Base-by-base conservation (phyloP, 2,888 invertebrate genomes). In the Drosophila parthenogenetica region DNA sequence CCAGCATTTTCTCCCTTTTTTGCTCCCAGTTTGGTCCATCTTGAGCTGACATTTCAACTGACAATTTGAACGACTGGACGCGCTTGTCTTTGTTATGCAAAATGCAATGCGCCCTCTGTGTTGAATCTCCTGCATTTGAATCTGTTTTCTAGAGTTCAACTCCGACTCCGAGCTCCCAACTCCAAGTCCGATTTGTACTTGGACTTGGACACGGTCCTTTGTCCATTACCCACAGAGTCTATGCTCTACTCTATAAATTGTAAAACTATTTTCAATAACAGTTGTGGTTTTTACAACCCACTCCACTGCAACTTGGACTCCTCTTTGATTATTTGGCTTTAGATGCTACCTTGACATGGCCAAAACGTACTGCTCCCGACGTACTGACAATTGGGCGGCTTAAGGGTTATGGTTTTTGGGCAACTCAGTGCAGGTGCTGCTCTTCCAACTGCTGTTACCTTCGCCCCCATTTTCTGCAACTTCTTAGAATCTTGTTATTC, bases 211-310 rank as follows among this genome's bases (percentile, higher is more conserved):
- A 48, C 39, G 57, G 51, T 70, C 74, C 70, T 79, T 75, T 79
- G 76, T 62, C 53, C 75, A 62, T 32, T 50, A 54, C 37, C 57
- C 65, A 74, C 53, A 65, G 59, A 60, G 73, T 48, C 57, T 57
- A 29, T 29, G 29, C 29, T 8, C 57, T 67, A 67, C 79, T 73
- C 73, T 77, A 81, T 86, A 83, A 86, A 86, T 88, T 89, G 88
- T 86, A 89, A 86, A 86, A 86, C 86, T 86, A 86, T 89, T 88
- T 86, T 86, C 89, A 89, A 86, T 86, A 86, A 86, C 72, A 77
- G 66, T 73, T 73, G 63, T 71, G 69, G 58, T 46, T 19, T 42
- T 35, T 39, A 19, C 71, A 16, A 10, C 16, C 19, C 22, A 51
- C 14, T 16, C 14, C 11, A 37, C 42, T 35, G n/a, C 22, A 13